Percentiles rank a stretch among this genome's conserved stretches.
Conservation (phyloP, 2,797 vertebrate genomes). For the Sternotherus odoratus region DNA sequence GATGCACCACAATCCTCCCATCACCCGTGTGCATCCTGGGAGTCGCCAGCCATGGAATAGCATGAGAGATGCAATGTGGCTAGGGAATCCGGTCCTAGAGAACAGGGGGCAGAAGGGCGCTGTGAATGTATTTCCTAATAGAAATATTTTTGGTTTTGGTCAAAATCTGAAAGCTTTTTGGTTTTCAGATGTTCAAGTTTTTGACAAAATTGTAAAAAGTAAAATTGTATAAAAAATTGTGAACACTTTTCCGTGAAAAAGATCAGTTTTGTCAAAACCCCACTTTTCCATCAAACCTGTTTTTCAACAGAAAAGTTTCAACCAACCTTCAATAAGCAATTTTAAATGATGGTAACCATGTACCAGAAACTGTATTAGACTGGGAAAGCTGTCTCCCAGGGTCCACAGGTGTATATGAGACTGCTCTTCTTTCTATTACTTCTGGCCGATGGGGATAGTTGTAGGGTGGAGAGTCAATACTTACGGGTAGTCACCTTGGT, state of each 20-base stretch:
- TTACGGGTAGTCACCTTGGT: constrained; percentile 93
- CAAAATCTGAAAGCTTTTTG: neutral
- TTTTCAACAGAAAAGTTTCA: neutral
- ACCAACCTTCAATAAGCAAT: neutral
- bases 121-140: neutral
- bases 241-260: neutral
- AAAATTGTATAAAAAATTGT: neutral
- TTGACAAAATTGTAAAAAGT: neutral
- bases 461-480: constrained; percentile 70
- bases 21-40: accelerated
- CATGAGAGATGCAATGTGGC: neutral
- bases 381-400: neutral
- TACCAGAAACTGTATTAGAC: neutral
- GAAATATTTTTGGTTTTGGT: neutral
- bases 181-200: neutral
- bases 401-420: neutral
- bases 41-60: neutral
- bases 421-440: neutral
- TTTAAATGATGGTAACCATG: neutral
- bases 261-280: neutral
- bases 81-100: neutral
- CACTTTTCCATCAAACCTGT: neutral
- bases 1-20: neutral
- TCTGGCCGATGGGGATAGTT: neutral
- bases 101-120: neutral